Base-by-base conservation (phyloP, 2,888 invertebrate genomes). In the Drosophila cognata region DNA sequence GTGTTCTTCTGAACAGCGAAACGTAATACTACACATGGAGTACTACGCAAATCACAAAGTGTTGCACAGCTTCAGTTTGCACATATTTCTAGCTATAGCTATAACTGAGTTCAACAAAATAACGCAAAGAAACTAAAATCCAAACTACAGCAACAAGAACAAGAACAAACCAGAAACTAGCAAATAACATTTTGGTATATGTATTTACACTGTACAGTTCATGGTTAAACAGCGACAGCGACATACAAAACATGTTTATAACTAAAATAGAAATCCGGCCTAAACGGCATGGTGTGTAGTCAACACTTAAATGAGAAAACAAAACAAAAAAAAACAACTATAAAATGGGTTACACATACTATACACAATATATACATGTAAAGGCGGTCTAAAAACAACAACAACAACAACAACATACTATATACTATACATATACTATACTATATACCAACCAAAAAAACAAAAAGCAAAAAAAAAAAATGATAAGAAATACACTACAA, bases 1-100 rank as follows among this genome's bases (percentile, higher is more conserved):
- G 63, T 65, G 62, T 72, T 82, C 61, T 82, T 71, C 78, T 69
- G 75, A 69, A 64, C 84, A 86, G 81, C 72, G 67, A 77, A 70
- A 59, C 66, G 59, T 77, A 65, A 67, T 66, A 62, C 55, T 25
- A 36, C 85, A 79, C 62, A 65, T 67, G 79, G 75, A 64, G 53
- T 71, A 64, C 83, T 79, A 52, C 74, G 72, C 58, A 75, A 86
- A 64, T 70, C 69, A 67, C 64, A 71, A 43, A 82, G 69, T 73
- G 70, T 74, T 69, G 63, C 74, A 74, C 56, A 73, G 52, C 61
- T 75, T 77, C 68, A 68, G 55, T 83, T 79, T 52, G 38, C 36
- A 55, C 55, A 48, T 46, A 66, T 62, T 69, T 66, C 68, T 63
- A 58, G 65, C 58, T 41, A 21, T 21, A 21, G 21, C 21, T 21